These are phyloP conservation scores for Drosophila watanabei DNA, from an alignment of 1,140 invertebrate genomes.

Conservation along the genomic window DNA sequence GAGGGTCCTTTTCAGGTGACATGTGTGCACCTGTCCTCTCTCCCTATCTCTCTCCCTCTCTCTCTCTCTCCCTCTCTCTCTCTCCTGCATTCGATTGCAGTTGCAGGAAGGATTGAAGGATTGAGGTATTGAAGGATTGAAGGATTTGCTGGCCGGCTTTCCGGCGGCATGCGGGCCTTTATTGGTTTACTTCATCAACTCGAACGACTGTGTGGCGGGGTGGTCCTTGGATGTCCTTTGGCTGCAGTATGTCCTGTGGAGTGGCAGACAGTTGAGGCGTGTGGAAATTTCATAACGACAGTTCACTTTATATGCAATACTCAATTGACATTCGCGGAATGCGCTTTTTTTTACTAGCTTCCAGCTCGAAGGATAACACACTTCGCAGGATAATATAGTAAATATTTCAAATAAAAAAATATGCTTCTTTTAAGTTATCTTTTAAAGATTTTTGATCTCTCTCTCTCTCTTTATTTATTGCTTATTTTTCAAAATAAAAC, in stretches of 20 bases:
- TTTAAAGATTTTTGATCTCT: neutral
- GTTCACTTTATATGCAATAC: conserved; percentile 73
- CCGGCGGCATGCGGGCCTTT: conserved; percentile 68
- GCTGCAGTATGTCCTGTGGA: neutral
- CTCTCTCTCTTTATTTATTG: too few species aligned
- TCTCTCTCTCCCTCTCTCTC: conserved; percentile 18
- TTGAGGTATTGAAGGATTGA: conserved; percentile 32
- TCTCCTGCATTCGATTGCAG: conserved; percentile 15
- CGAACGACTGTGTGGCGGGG: conserved; percentile 52
- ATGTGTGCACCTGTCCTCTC: conserved; percentile 53
- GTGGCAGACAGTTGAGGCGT: conserved; percentile 53
- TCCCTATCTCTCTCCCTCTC: conserved; percentile 4
- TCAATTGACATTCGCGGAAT: conserved; percentile 79
- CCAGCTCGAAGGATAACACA: neutral
- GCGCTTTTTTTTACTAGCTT: conserved; percentile 38
- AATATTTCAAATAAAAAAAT: neutral
- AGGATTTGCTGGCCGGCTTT: conserved; percentile 68
- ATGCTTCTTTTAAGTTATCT: neutral
- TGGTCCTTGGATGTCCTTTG: neutral
- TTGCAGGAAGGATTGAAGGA: conserved; percentile 11
- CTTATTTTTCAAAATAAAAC: neutral
- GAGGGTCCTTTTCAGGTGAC: conserved; percentile 69
- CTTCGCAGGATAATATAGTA: neutral
- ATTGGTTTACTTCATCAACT: conserved; percentile 82
- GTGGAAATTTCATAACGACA: conserved; percentile 77